These are phyloP conservation scores for Halcyon badia DNA, from an alignment of 2,797 vertebrate genomes.

Conservation along the genomic window DNA sequence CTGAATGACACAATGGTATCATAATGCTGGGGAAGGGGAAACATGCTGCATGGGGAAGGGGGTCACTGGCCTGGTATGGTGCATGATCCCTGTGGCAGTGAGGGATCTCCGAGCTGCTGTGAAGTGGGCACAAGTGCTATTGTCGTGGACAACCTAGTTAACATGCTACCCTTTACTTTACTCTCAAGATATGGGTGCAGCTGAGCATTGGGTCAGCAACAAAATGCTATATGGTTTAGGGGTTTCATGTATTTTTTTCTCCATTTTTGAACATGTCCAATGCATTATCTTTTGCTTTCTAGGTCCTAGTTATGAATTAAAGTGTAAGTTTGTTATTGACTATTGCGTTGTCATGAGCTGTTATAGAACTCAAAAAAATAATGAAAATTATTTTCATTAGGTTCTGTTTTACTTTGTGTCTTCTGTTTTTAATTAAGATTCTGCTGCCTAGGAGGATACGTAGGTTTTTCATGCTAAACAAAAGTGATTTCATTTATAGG, in stretches of 20 bases:
- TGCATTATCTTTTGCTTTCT: neutral
- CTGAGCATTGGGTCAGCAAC: neutral
- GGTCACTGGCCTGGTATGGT: neutral
- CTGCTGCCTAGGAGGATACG: neutral
- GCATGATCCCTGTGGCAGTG: fast-evolving
- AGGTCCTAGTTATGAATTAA: neutral
- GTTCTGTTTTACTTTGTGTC: neutral
- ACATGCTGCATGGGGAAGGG: fast-evolving
- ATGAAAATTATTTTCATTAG: neutral
- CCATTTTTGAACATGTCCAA: neutral
- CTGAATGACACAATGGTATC: neutral
- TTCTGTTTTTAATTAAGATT: neutral
- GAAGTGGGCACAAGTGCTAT: fast-evolving
- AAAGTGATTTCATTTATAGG: neutral
- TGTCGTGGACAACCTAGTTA: neutral
- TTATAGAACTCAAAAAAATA: neutral
- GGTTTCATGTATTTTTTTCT: neutral
- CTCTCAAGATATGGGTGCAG: neutral
- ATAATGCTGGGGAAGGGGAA: neutral
- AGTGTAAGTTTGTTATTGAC: neutral
- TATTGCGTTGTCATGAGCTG: neutral
- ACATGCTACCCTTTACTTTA: neutral
- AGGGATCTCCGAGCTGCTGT: neutral
- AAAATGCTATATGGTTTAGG: neutral
- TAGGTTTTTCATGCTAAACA: neutral